Percentiles rank a stretch among this genome's conserved stretches.
phyloP scores from a whole-genome alignment of 2,888 invertebrate genomes.

The Cerceris rybyensis region DNA sequence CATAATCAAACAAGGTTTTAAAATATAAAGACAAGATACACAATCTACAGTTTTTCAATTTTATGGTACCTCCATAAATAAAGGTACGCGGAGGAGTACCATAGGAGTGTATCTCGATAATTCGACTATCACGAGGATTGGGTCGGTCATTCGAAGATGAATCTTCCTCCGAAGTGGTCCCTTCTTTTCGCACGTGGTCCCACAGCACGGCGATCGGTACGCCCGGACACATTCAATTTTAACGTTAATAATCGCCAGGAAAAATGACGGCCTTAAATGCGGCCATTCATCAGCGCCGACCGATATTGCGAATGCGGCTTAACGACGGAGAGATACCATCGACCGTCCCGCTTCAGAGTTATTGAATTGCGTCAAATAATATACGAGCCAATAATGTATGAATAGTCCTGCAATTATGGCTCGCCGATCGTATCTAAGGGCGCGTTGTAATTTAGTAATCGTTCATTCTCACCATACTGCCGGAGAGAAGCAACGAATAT shows the following conservation, averaged over 20 bases:
- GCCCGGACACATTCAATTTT: conserved; percentile 73
- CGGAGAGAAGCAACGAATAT: conserved; percentile 15
- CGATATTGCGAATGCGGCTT: conserved; percentile 77
- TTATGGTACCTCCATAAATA: conserved; percentile 57
- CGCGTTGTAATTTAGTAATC: conserved; percentile 69
- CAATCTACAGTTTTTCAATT: conserved; percentile 52
- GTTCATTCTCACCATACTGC: conserved; percentile 57
- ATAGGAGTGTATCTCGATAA: conserved; percentile 58
- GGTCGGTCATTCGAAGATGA: conserved; percentile 55
- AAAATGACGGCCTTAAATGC: conserved; percentile 71
- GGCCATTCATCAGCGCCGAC: conserved; percentile 75
- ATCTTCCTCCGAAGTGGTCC: conserved; percentile 37
- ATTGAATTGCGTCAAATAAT: conserved; percentile 79
- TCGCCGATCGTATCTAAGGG: conserved; percentile 72
- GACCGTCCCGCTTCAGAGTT: conserved; percentile 68
- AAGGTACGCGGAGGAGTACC: conserved; percentile 30
- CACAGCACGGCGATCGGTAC: conserved; percentile 2
- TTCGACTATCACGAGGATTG: conserved; percentile 46
- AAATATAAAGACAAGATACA: conserved; percentile 34
- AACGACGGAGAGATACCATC: conserved; percentile 75
- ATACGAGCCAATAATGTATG: conserved; percentile 79
- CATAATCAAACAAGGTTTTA: neutral
- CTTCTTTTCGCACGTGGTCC: conserved; percentile 56
- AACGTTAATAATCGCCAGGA: conserved; percentile 73
- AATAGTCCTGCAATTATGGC: conserved; percentile 77